Conservation (phyloP, 92 coral and sea anemone genomes). For the Umimayanthus kanabou region DNA sequence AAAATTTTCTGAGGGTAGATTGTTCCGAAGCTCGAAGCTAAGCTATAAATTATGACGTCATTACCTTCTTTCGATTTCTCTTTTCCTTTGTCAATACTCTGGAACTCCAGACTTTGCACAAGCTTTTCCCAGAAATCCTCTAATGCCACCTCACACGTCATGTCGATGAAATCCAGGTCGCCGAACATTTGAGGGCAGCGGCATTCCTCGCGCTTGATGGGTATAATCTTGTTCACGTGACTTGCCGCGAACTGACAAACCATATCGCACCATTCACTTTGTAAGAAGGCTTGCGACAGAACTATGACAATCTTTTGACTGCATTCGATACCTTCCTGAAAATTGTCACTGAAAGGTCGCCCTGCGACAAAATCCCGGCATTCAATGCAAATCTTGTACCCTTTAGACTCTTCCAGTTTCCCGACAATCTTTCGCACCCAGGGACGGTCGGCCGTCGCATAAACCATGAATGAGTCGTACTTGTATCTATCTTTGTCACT, state of each 20-base stretch:
- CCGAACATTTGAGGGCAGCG: constrained; percentile 13
- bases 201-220: constrained; percentile 26
- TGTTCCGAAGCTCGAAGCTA: background rate
- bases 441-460: background rate
- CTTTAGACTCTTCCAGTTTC: constrained; percentile 17
- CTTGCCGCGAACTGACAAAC: constrained; percentile 19
- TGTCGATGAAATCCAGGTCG: constrained; percentile 25
- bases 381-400: constrained; percentile 24
- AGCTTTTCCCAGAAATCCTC: constrained; percentile 26
- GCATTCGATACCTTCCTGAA: constrained; percentile 16
- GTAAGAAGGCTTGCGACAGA: constrained; percentile 24
- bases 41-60: background rate
- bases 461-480: constrained; percentile 22
- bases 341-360: constrained; percentile 26
- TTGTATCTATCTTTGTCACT: background rate
- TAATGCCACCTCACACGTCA: constrained; percentile 18
- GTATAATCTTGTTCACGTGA: constrained; percentile 27
- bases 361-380: constrained; percentile 28
- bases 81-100: background rate
- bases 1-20: background rate
- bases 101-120: constrained; percentile 28
- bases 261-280: constrained; percentile 33
- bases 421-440: background rate
- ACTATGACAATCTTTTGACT: constrained; percentile 32
- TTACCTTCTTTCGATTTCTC: background rate